Base-by-base conservation (phyloP, 2,113 vertebrate genomes). In the Odobenus rosmarus region DNA sequence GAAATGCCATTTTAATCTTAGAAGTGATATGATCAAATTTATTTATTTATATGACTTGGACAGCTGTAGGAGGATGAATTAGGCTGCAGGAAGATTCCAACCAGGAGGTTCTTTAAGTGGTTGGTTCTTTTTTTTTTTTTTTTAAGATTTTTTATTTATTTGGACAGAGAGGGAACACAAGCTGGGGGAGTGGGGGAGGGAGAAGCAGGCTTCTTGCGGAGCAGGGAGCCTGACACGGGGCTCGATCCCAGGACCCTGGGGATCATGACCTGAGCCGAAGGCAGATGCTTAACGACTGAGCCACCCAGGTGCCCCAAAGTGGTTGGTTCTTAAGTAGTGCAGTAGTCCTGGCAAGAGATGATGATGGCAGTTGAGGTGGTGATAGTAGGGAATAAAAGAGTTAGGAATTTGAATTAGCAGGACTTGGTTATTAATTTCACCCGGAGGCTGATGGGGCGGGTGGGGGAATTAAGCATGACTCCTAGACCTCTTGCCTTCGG, bases 1-100 rank as follows among this genome's bases (percentile, higher is more conserved):
- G 67, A 95, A 95, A 67, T 81, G 64, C 49, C 15, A 3, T 64
- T 84, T 79, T 85, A 89, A 86, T 77, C 74, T 91, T 67, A 67
- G n/a, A 85, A 93, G 28, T 95, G n/a, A 95, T 26, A 16, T 69
- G 67, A 94, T 64, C 26, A 95, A 28, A 36, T 82, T 82, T 64
- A 62, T 95, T 90, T 53, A 7, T 79, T 79, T 67, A 4, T 80
- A 53, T 57, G 24, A n/a, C 31, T 69, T 69, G 61, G 42, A 62
- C 39, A 81, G 72, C 28, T 49, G 28, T 96, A 57, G 64, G 31
- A 96, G 62, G 80, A 55, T 72, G 55, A 86, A 90, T 72, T 90
- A 80, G n/a, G 26, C 18, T 90, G 42, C 53, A 46, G 0, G 71
- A 57, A 74, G 12, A 86, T 64, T 77, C 67, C 18, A 88, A 26